Conservation (phyloP, 2,113 vertebrate species). For the Gallinago undulata region DNA sequence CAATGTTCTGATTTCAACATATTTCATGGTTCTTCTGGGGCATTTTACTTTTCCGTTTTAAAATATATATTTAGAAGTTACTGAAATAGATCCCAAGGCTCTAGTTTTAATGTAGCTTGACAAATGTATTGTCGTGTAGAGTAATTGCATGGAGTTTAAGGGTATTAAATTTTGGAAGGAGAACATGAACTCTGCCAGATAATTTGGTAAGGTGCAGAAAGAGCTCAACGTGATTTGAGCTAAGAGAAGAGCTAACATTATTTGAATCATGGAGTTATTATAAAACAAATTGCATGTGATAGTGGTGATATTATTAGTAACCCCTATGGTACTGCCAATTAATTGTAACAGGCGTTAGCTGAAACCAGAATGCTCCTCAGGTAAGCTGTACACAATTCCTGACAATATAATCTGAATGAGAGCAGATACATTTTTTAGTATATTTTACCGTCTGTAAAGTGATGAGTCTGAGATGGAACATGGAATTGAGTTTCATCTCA, state of each 20-base stretch:
- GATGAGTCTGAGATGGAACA: background rate
- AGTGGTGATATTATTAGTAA: constrained; percentile 32
- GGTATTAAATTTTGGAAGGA: constrained; percentile 30
- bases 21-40: background rate
- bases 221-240: too few relatives aligned
- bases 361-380: background rate
- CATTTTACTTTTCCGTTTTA: background rate
- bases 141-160: constrained; percentile 6
- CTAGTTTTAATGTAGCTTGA: constrained; percentile 24
- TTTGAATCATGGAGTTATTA: constrained; percentile 23
- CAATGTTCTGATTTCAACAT: background rate
- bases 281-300: constrained; percentile 38
- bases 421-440: background rate
- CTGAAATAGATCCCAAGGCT: background rate
- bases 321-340: background rate
- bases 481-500: background rate
- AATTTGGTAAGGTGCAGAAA: too few relatives aligned
- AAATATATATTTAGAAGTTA: background rate
- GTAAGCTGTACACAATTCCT: background rate
- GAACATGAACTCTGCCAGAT: background rate
- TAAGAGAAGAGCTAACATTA: background rate
- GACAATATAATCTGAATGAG: background rate
- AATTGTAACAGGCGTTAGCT: background rate
- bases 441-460: background rate
- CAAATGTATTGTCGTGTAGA: background rate